phyloP scores from a whole-genome alignment of 1,140 invertebrate species.

The Centruroides vittatus region DNA sequence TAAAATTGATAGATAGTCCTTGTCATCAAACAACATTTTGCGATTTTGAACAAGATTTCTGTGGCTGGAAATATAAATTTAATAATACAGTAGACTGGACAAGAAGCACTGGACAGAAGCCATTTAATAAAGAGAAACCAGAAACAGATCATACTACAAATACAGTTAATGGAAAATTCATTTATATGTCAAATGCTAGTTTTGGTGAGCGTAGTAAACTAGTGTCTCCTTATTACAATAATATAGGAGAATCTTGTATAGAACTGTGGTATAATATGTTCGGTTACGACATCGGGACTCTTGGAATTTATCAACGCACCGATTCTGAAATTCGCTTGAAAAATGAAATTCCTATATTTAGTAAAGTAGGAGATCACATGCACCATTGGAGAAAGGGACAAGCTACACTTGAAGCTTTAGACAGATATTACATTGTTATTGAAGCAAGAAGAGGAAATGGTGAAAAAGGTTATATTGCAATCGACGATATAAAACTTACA shows the following conservation, averaged over 20 bases:
- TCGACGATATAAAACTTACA: constrained; percentile 15
- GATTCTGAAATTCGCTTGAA: constrained; percentile 6
- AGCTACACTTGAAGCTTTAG: constrained; percentile 9
- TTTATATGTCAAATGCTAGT: constrained; percentile 3
- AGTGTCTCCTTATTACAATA: constrained; percentile 11
- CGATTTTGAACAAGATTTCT: constrained; percentile 20
- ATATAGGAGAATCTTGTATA: constrained; percentile 20
- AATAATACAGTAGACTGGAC: background rate
- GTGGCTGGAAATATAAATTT: constrained; percentile 16
- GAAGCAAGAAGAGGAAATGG: constrained; percentile 8
- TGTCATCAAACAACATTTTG: constrained; percentile 17
- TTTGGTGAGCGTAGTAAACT: constrained; percentile 9
- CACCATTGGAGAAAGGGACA: constrained; percentile 11
- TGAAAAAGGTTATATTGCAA: constrained; percentile 15
- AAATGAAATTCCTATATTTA: constrained; percentile 10
- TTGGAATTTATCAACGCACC: constrained; percentile 15
- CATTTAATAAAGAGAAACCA: constrained; percentile 7
- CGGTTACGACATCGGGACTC: constrained; percentile 20
- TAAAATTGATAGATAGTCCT: constrained; percentile 22
- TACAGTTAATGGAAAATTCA: constrained; percentile 13
- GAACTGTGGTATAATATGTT: constrained; percentile 28
- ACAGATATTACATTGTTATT: constrained; percentile 9
- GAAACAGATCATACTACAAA: constrained; percentile 13
- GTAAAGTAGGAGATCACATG: constrained; percentile 6
- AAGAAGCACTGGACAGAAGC: background rate